Evolutionary conservation across 2,113 vertebrate genomes (phyloP).

Genomic region (Todiramphus chloris): DNA sequence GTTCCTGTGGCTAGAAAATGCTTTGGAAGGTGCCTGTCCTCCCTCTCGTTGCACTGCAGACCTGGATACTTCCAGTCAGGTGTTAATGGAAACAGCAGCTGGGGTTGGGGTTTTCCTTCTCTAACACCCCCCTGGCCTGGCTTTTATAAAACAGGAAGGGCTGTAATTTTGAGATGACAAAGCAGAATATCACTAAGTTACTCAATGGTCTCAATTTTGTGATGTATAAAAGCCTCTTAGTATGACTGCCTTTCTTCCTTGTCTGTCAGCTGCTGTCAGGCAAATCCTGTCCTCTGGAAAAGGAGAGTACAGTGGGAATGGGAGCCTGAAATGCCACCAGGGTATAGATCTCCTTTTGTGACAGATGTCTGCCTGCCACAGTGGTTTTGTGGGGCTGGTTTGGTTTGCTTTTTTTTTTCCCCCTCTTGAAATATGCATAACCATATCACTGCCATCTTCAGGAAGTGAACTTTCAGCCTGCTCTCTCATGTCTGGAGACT

Average conservation of each 20-base stretch:
- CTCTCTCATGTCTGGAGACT: neutral
- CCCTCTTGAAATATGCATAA: neutral
- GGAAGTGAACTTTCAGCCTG: neutral
- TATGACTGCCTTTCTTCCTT: neutral
- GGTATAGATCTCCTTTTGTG: neutral
- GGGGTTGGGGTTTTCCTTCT: neutral
- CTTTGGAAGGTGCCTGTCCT: neutral
- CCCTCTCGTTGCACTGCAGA: neutral
- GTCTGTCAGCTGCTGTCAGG: neutral
- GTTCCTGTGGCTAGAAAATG: neutral
- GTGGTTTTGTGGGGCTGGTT: neutral
- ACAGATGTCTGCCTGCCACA: neutral
- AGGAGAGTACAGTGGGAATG: neutral
- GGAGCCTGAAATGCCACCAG: neutral
- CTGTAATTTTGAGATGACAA: neutral
- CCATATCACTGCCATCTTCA: neutral
- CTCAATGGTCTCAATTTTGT: neutral
- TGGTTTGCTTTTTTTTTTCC: neutral
- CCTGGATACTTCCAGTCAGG: neutral
- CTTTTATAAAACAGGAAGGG: neutral
- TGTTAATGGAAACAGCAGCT: neutral
- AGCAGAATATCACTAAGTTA: neutral
- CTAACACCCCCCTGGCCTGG: accelerated
- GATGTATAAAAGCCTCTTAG: neutral
- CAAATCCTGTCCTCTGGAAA: neutral